phyloP scores from a whole-genome alignment of 2,888 invertebrate species.

The Lathronympha strigana region DNA sequence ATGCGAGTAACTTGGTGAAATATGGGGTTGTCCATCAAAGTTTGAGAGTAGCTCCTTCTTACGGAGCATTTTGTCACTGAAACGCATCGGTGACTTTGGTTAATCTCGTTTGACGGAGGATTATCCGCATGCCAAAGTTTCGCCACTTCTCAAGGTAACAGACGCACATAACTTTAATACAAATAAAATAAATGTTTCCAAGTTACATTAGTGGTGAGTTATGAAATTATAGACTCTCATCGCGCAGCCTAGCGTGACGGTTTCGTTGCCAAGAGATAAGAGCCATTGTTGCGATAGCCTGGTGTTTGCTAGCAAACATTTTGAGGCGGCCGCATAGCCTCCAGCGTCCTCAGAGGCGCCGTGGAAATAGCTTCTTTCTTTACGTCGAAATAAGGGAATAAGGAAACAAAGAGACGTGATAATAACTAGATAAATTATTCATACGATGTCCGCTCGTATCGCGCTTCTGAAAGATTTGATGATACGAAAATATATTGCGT shows the following conservation, averaged over 20 bases:
- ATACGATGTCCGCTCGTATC: slow-evolving; percentile 60
- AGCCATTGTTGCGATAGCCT: slow-evolving; percentile 53
- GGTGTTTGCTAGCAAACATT: slow-evolving; percentile 56
- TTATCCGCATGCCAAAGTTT: slow-evolving; percentile 61
- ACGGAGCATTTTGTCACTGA: slow-evolving; percentile 67
- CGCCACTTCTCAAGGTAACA: slow-evolving; percentile 55
- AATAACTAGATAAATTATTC: slow-evolving; percentile 72
- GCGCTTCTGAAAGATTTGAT: slow-evolving; percentile 63
- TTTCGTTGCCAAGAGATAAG: slow-evolving; percentile 60
- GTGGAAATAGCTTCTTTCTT: slow-evolving; percentile 52
- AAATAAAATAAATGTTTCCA: slow-evolving; percentile 52
- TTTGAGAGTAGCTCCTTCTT: slow-evolving; percentile 53
- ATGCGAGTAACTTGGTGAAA: slow-evolving; percentile 53
- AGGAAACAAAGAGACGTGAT: slow-evolving; percentile 58
- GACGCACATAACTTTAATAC: slow-evolving; percentile 48
- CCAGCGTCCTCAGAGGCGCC: slow-evolving; percentile 48
- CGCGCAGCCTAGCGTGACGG: slow-evolving; percentile 46
- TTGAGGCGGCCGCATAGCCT: slow-evolving; percentile 50
- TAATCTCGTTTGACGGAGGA: slow-evolving; percentile 70
- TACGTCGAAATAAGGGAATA: slow-evolving; percentile 55
- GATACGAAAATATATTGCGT: slow-evolving; percentile 57
- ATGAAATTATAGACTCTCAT: slow-evolving; percentile 54
- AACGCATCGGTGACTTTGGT: slow-evolving; percentile 53
- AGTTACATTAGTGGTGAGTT: slow-evolving; percentile 52
- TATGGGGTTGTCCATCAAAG: slow-evolving; percentile 31